Percentiles rank a stretch among this genome's conserved stretches.
These are phyloP conservation scores for Gavialis gangeticus DNA, from an alignment of 2,113 vertebrate species.

Conservation along the genomic window DNA sequence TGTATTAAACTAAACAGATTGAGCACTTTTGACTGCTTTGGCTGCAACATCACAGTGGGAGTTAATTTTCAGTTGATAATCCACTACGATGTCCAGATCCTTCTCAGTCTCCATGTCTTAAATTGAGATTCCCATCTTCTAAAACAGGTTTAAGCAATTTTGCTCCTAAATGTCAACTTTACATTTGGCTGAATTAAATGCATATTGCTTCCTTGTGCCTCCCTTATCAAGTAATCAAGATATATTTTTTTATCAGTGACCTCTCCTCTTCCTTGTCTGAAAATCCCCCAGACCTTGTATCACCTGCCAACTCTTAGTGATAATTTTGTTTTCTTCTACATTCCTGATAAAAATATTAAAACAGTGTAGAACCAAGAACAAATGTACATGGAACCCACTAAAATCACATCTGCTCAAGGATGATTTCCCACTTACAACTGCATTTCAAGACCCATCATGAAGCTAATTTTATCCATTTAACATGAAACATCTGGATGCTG, in stretches of 20 bases:
- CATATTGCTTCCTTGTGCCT: rapidly evolving
- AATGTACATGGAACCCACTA: not conserved
- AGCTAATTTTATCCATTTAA: too few relatives aligned
- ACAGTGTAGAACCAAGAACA: not conserved
- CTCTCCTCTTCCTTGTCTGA: not conserved
- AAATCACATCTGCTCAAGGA: not conserved
- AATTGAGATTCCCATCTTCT: not conserved
- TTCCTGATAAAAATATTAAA: not conserved
- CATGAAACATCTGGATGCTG: too few relatives aligned
- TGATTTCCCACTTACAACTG: not conserved
- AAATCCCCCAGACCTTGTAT: not conserved
- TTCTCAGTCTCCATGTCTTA: not conserved
- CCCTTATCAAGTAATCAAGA: too few relatives aligned
- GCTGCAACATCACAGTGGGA: not conserved
- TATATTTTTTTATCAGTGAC: not conserved
- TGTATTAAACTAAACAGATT: not conserved
- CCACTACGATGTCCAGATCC: rapidly evolving
- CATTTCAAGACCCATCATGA: not conserved
- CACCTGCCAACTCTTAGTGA: rapidly evolving
- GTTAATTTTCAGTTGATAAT: not conserved
- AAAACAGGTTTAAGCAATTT: rapidly evolving
- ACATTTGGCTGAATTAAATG: not conserved
- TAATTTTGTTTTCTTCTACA: not conserved
- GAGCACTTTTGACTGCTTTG: not conserved
- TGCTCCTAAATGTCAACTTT: not conserved